phyloP scores from a whole-genome alignment of 2,113 vertebrate genomes.

The Vulpes lagopus region DNA sequence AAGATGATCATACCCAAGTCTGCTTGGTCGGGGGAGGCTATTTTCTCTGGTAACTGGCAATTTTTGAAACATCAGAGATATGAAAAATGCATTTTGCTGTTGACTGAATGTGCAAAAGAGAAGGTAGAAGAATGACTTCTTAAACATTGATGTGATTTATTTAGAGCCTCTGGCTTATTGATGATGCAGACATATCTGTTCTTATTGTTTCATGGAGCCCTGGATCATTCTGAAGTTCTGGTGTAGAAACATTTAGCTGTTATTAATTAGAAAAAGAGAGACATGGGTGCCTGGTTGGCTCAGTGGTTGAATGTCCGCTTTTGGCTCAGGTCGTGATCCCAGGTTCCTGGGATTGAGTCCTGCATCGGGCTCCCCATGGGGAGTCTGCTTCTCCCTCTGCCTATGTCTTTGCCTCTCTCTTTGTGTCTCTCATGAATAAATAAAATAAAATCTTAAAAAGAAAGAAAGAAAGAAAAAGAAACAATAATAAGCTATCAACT shows the following conservation, averaged over 20 bases:
- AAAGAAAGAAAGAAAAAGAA: neutral
- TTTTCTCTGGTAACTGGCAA: neutral
- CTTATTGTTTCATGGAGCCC: neutral
- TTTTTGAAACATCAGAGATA: neutral
- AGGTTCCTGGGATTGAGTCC: too few species aligned
- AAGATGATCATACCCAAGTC: neutral
- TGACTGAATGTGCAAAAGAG: neutral
- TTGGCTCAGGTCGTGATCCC: too few species aligned
- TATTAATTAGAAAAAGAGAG: neutral
- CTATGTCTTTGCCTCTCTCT: too few species aligned
- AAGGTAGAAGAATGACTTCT: neutral
- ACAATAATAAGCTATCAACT: neutral
- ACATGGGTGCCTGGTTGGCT: too few species aligned
- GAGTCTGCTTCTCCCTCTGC: too few species aligned
- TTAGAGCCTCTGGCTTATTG: constrained; percentile 19
- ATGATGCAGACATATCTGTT: neutral
- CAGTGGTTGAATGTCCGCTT: too few species aligned
- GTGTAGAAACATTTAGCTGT: neutral
- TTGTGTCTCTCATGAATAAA: too few species aligned
- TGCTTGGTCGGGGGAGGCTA: neutral
- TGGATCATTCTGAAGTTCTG: constrained; percentile 35
- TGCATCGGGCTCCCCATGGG: too few species aligned
- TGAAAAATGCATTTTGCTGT: constrained; percentile 13
- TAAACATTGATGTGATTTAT: neutral
- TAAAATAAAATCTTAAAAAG: too few species aligned